Evolutionary conservation across 2,888 invertebrate genomes (phyloP), one percentile per base, ranked within the genome.

Genomic region (Trachelus troglodyta): DNA sequence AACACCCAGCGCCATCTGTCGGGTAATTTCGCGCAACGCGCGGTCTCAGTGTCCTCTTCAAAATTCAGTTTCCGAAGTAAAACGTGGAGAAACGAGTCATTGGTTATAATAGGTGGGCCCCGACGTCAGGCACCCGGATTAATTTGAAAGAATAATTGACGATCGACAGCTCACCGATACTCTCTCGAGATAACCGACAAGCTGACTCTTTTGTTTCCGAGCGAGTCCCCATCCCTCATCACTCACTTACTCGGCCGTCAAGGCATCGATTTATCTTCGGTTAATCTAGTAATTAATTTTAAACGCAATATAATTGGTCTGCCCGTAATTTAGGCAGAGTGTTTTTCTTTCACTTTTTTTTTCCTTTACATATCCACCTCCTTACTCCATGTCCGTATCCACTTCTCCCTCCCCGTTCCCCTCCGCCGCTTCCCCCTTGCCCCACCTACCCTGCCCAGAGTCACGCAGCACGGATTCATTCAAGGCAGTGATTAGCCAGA

Each of bases 281-380:
- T 82, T 87, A 87, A 90, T 90, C 89, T 89, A 88, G 87, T 90
- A 90, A 90, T 90, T 90, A 90, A 90, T 90, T 90, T 89, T 89
- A 90, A 90, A 89, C 89, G 89, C 88, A 88, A 89, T 89, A 89
- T 90, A 90, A 90, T 90, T 90, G 89, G 89, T 85, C 85, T 85
- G 83, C 56, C 34, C 56, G 76, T 78, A 78, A 78, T 78, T 78
- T 78, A 76, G 76, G 75, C 76, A 35, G 34, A 30, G 30, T 15
- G 31, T 37, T 68, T 77, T 35, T 11, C 30, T 34, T 69, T 15
- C 23, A 11, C 34, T 30, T 73, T 40, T 4, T 30, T 31, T 68
- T 15, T 35, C 74, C 15, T 23, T 68, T 74, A 31, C 34, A 31
- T 31, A 33, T 34, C 34, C 71, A 34, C 31, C 71, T 23, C 56